Base-by-base conservation (phyloP, 2,113 vertebrate species). In the Aleadryas rufinucha region DNA sequence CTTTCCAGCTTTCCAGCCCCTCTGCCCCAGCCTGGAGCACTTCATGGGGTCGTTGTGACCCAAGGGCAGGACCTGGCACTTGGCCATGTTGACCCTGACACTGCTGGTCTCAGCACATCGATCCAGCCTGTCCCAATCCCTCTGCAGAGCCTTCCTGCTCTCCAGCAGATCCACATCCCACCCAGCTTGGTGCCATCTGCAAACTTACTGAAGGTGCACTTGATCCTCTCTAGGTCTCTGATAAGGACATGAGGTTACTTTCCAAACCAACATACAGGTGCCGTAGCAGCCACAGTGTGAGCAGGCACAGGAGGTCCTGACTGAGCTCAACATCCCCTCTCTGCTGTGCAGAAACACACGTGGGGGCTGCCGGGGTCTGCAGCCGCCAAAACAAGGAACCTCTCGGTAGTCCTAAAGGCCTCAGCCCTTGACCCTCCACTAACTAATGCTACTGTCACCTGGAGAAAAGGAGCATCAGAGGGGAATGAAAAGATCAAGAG, bases 81-180 rank as follows among this genome's bases (percentile, higher is more conserved):
- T 57, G 18, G 26, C 50, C 35, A 13, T 57, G 27, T 9, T 72
- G 50, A 33, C 44, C 23, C 59, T 74, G 19, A 45, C 2, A 1
- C 68, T 0, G 1, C 16, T 39, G 37, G 15, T 14, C 26, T 56
- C 50, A 49, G 42, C 18, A 56, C 31, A 64, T 13, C 0, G 0
- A 23, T 24, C 59, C 50, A 72, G 50, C 28, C 44, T 28, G 20
- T 39, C 27, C 77, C n/a, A 23, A 21, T 5, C 37, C 68, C 52
- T 52, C 19, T 65, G 33, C 44, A 89, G 44, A 50, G 50, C 66
- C 17, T 31, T 88, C 35, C 49, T 57, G 18, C 23, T 35, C 68
- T 74, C 22, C 52, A 59, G 22, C 2, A 1, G 22, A 59, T 24
- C 60, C 77, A 45, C 59, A 59, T 59, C 53, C 15, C 28, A 50